Evolutionary conservation across 1,140 invertebrate species (phyloP).

Genomic region (Stenopsyche tienmushanensis): DNA sequence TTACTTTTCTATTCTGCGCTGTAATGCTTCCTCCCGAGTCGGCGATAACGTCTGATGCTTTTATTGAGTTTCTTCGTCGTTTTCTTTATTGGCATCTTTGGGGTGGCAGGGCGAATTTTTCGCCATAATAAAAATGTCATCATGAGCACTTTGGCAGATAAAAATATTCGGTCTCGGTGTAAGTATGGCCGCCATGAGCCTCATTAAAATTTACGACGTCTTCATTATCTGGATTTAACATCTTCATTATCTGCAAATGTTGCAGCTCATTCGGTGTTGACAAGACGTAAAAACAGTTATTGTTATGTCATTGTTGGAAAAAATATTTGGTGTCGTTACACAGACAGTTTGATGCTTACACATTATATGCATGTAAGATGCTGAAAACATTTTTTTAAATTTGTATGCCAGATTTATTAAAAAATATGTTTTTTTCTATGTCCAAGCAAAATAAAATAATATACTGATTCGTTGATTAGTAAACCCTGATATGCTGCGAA

Average conservation of each 20-base stretch:
- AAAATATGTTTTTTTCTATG: conserved; percentile 2
- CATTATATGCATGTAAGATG: too few relatives aligned
- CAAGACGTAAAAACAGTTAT: too few relatives aligned
- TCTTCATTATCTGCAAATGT: not conserved
- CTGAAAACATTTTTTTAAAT: not conserved
- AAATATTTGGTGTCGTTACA: too few relatives aligned
- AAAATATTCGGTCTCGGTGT: not conserved
- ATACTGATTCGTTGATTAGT: too few relatives aligned
- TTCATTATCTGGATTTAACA: conserved; percentile 12
- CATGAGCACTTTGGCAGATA: not conserved
- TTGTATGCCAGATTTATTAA: not conserved
- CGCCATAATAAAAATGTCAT: not conserved
- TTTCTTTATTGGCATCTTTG: conserved; percentile 3
- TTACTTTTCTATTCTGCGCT: not conserved
- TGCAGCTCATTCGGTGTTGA: not conserved
- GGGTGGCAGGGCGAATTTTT: not conserved
- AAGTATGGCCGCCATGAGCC: not conserved
- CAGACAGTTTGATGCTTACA: too few relatives aligned
- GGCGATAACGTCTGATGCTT: not conserved
- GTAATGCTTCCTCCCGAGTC: not conserved
- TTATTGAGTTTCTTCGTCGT: not conserved
- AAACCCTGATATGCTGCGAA: too few relatives aligned
- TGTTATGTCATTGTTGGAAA: too few relatives aligned
- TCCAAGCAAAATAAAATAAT: not conserved
- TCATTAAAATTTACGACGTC: conserved; percentile 22